Evolutionary conservation across 2,113 vertebrate species (phyloP).

Genomic region (Aspidoscelis tigris): DNA sequence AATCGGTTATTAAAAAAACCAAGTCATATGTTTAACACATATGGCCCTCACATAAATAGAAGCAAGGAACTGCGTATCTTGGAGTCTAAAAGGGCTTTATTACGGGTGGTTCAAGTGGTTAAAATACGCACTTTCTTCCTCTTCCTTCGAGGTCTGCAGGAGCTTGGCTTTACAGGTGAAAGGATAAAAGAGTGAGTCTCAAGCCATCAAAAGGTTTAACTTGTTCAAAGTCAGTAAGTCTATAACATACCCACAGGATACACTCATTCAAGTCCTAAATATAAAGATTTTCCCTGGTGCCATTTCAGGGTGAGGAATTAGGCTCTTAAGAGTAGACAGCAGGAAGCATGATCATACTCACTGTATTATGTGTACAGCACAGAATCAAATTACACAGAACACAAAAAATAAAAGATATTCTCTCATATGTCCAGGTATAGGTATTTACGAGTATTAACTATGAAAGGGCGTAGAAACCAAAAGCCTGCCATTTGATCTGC

Average conservation of each 20-base stretch:
- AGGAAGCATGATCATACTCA: not conserved
- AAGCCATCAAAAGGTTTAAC: not conserved
- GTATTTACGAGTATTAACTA: not conserved
- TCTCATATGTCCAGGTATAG: not conserved
- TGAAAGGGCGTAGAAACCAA: not conserved
- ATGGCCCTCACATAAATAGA: constrained; percentile 1
- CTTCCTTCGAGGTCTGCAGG: constrained; percentile 28
- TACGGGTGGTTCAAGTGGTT: not conserved
- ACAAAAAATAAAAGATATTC: no score
- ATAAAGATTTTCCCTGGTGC: not conserved
- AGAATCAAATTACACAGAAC: not conserved
- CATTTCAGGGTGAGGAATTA: not conserved
- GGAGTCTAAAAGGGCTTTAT: constrained; percentile 38
- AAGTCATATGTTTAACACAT: not conserved
- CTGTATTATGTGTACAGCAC: not conserved
- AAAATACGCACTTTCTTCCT: constrained; percentile 26
- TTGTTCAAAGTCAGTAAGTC: constrained; percentile 13
- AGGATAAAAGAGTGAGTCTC: constrained; percentile 35
- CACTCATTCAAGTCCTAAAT: constrained; percentile 3
- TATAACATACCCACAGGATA: not conserved
- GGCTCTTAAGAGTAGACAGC: no score
- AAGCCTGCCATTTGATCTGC: not conserved
- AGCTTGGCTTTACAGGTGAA: constrained; percentile 32
- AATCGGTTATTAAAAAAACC: not conserved
- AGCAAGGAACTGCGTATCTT: constrained; percentile 12